Evolutionary conservation across 2,113 vertebrate genomes (phyloP).

Genomic region (Mellivora capensis): DNA sequence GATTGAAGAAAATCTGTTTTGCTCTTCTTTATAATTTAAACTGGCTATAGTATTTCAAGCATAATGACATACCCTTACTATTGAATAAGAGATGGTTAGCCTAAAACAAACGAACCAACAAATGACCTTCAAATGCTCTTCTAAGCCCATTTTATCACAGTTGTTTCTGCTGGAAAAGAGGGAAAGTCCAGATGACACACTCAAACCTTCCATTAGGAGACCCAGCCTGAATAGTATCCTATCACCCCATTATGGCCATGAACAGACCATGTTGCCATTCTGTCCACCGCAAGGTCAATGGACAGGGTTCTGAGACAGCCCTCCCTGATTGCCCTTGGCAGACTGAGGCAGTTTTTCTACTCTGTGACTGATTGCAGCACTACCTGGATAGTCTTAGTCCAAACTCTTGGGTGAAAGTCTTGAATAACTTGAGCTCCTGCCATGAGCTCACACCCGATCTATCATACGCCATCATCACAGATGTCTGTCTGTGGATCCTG

Average conservation of each 20-base stretch:
- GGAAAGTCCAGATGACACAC: slow-evolving; percentile 17
- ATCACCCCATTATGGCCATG: not conserved
- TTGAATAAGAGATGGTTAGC: slow-evolving; percentile 36
- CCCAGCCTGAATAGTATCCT: not conserved
- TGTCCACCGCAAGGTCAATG: slow-evolving; percentile 53
- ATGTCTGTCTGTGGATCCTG: slow-evolving; percentile 21
- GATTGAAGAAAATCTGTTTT: not conserved
- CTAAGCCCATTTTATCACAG: slow-evolving; percentile 27
- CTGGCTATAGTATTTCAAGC: not conserved
- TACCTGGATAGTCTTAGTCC: slow-evolving; percentile 70
- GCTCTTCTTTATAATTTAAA: slow-evolving; percentile 19
- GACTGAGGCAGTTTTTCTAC: slow-evolving; percentile 50
- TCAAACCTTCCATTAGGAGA: not conserved
- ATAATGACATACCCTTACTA: slow-evolving; percentile 13
- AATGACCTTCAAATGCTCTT: slow-evolving; percentile 8
- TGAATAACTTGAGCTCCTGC: slow-evolving; percentile 74
- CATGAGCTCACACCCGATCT: slow-evolving; percentile 66
- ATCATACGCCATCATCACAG: slow-evolving; percentile 19
- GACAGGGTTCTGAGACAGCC: slow-evolving; percentile 50
- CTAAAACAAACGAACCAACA: not conserved
- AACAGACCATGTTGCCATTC: not conserved
- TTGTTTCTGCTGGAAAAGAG: not conserved
- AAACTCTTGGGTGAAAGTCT: slow-evolving; percentile 56
- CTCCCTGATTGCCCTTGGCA: slow-evolving; percentile 64
- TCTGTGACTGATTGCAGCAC: slow-evolving; percentile 66